Percentiles rank a stretch among this genome's conserved stretches.
These are phyloP conservation scores for Corbicula japonica DNA, from an alignment of 2,888 invertebrate genomes.

Conservation along the genomic window DNA sequence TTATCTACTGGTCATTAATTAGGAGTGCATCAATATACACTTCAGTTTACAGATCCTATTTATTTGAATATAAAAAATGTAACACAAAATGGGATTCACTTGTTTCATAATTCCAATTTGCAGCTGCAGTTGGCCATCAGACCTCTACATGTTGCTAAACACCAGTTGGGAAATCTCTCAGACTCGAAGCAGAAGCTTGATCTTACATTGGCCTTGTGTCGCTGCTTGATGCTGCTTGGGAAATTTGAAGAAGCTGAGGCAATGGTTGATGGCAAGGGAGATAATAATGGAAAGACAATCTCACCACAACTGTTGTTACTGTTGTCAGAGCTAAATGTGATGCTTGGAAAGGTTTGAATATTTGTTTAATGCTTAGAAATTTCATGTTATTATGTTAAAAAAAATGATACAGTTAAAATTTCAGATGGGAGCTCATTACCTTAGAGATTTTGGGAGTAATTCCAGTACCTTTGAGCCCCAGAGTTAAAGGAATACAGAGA, in stretches of 20 bases:
- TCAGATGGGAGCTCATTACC: too few relatives aligned
- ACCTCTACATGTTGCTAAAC: slow-evolving; percentile 41
- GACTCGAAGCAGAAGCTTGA: slow-evolving; percentile 14
- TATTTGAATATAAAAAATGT: neutral
- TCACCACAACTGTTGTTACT: slow-evolving; percentile 21
- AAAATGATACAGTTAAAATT: neutral
- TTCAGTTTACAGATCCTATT: neutral
- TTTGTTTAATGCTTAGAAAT: neutral
- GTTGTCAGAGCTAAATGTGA: slow-evolving; percentile 46
- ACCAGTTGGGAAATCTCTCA: slow-evolving; percentile 29
- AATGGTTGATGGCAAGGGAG: slow-evolving; percentile 17
- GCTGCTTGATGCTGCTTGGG: slow-evolving; percentile 45
- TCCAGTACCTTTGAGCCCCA: neutral
- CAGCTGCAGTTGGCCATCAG: slow-evolving; percentile 40
- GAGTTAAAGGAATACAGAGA: neutral
- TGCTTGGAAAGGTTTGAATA: slow-evolving; percentile 48
- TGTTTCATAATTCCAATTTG: slow-evolving; percentile 15
- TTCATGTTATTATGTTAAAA: neutral
- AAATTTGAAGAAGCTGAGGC: slow-evolving; percentile 48
- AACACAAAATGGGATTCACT: too few relatives aligned
- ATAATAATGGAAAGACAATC: slow-evolving; percentile 3
- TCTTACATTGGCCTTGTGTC: slow-evolving; percentile 28
- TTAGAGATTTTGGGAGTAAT: too few relatives aligned
- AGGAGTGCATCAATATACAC: neutral
- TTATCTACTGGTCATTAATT: neutral